Percentiles rank a stretch among this genome's conserved stretches.
Conservation (phyloP, 2,113 vertebrate species). For the Galemys pyrenaicus region DNA sequence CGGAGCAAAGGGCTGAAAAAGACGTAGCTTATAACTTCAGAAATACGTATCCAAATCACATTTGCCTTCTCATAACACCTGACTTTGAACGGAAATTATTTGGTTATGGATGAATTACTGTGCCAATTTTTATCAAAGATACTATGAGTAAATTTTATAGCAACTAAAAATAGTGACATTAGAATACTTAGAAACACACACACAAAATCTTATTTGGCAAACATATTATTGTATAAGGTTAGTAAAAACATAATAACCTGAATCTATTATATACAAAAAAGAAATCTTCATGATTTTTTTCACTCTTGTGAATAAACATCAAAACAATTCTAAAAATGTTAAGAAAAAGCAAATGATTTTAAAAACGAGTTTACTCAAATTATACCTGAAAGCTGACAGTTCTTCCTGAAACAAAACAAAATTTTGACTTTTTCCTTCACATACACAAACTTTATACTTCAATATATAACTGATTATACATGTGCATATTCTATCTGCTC, state of each 20-base stretch:
- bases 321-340: conserved; percentile 1
- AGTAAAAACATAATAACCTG: neutral
- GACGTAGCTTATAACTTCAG: neutral
- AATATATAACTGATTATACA: neutral
- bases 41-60: neutral
- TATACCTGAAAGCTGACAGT: neutral
- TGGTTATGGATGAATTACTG: neutral
- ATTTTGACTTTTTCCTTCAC: neutral
- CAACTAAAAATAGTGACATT: conserved; percentile 10
- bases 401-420: conserved; percentile 33
- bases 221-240: conserved; percentile 15
- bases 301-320: neutral
- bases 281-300: neutral
- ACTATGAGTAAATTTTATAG: conserved; percentile 3
- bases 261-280: neutral
- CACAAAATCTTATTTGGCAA: neutral
- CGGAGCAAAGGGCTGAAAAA: neutral
- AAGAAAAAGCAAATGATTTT: neutral
- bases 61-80: neutral
- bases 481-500: neutral
- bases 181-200: conserved; percentile 23
- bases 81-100: neutral
- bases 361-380: conserved; percentile 26
- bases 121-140: conserved; percentile 1
- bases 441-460: neutral